Conservation (phyloP, 2,888 invertebrate genomes). For the Lycocerus yunnanus region DNA sequence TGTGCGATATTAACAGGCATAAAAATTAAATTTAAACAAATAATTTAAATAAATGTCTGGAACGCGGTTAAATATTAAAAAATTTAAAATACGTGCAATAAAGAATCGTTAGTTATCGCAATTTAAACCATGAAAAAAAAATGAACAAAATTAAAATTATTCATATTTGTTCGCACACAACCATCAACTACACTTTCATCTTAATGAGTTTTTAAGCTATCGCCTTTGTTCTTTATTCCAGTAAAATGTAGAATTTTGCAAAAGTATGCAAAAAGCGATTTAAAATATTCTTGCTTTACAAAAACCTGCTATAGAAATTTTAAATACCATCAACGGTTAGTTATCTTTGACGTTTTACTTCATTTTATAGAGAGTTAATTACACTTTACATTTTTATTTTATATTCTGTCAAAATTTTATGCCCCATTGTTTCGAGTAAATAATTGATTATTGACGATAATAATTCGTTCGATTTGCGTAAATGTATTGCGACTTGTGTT, state of each 20-base stretch:
- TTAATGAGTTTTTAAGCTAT: conserved; percentile 12
- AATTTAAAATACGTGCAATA: background rate
- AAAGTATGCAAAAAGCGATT: conserved; percentile 2
- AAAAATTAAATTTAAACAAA: background rate
- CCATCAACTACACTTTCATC: conserved; percentile 12
- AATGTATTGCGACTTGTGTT: no score
- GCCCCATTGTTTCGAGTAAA: background rate
- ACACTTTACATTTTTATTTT: background rate
- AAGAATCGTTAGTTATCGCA: background rate
- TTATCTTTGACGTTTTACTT: background rate
- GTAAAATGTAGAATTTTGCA: conserved; percentile 9
- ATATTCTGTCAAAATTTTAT: background rate
- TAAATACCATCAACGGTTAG: background rate
- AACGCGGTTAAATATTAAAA: background rate
- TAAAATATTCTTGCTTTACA: conserved; percentile 11
- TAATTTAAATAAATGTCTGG: background rate
- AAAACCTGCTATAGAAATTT: background rate
- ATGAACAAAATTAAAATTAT: conserved; percentile 11
- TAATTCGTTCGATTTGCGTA: background rate
- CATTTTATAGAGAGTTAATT: background rate
- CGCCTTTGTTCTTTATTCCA: conserved; percentile 8
- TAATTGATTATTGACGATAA: background rate
- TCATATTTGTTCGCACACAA: conserved; percentile 11
- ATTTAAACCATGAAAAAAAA: background rate
- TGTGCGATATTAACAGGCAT: background rate